Evolutionary conservation across 2,113 vertebrate genomes (phyloP).

Genomic region (Tetrao urogallus): DNA sequence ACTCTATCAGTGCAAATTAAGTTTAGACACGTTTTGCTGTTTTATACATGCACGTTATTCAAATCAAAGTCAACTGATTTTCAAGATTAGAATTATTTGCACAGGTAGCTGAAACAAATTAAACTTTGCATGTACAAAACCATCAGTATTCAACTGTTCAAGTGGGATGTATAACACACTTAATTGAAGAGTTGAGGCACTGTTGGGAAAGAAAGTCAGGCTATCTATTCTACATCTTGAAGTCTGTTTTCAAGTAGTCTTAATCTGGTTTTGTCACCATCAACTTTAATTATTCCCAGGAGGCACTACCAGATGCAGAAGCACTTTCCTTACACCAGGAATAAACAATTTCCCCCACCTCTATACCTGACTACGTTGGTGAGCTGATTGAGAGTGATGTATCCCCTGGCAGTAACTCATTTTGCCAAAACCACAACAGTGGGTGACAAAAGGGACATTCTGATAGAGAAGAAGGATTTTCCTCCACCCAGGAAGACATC

Average conservation of each 20-base stretch:
- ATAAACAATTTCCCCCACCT: neutral
- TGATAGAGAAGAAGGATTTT: neutral
- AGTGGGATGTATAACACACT: neutral
- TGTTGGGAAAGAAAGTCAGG: neutral
- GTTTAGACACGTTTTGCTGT: neutral
- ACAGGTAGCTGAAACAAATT: conserved; percentile 18
- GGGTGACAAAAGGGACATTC: neutral
- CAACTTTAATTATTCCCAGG: neutral
- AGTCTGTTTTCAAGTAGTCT: neutral
- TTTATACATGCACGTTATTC: neutral
- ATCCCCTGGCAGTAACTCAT: neutral
- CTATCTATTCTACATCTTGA: neutral
- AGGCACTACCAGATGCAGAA: neutral
- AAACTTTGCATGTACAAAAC: neutral
- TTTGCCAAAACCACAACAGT: neutral
- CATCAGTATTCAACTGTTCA: neutral
- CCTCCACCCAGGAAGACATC: neutral
- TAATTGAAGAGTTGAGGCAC: neutral
- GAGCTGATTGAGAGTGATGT: neutral
- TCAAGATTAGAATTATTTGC: conserved; percentile 3
- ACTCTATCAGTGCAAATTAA: neutral
- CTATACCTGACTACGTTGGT: neutral
- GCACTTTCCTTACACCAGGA: neutral
- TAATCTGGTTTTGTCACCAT: neutral
- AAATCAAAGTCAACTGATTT: neutral